A percentile compares a stretch with the other conserved stretches of the same genome.
phyloP scores from a whole-genome alignment of 2,888 invertebrate species.

The Leptopilina syphax region DNA sequence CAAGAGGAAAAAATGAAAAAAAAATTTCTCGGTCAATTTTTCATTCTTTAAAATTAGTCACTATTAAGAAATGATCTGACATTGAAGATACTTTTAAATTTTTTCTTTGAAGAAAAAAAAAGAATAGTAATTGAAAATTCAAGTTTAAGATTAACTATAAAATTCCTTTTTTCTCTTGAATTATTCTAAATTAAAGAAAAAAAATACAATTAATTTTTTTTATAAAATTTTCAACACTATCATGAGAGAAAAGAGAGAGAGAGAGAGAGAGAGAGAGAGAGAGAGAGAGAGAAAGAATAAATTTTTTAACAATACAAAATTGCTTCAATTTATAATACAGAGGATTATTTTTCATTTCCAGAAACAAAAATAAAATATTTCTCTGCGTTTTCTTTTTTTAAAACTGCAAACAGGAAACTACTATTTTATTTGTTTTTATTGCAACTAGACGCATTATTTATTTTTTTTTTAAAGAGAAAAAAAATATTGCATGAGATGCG shows the following conservation, averaged over 20 bases:
- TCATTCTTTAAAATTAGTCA: neutral
- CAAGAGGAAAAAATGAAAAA: neutral
- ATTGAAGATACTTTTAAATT: neutral
- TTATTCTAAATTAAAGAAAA: too few relatives aligned
- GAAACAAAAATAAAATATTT: neutral
- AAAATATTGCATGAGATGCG: neutral
- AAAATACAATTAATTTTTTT: too few relatives aligned
- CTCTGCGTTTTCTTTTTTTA: neutral
- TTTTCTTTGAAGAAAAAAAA: neutral
- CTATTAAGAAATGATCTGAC: neutral
- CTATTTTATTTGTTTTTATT: neutral
- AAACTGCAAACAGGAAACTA: neutral
- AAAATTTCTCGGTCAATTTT: neutral
- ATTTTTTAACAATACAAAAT: too few relatives aligned
- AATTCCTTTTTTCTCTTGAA: too few relatives aligned
- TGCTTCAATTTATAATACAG: neutral
- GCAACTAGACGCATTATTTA: conserved; percentile 9
- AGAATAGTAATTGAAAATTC: neutral
- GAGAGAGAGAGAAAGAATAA: too few relatives aligned
- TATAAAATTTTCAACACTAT: too few relatives aligned
- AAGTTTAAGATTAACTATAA: neutral
- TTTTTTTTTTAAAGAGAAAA: neutral
- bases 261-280: too few relatives aligned
- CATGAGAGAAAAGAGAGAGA: too few relatives aligned
- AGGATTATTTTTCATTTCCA: neutral